phyloP scores from a whole-genome alignment of 2,888 invertebrate species.

The Sacculina carcini region DNA sequence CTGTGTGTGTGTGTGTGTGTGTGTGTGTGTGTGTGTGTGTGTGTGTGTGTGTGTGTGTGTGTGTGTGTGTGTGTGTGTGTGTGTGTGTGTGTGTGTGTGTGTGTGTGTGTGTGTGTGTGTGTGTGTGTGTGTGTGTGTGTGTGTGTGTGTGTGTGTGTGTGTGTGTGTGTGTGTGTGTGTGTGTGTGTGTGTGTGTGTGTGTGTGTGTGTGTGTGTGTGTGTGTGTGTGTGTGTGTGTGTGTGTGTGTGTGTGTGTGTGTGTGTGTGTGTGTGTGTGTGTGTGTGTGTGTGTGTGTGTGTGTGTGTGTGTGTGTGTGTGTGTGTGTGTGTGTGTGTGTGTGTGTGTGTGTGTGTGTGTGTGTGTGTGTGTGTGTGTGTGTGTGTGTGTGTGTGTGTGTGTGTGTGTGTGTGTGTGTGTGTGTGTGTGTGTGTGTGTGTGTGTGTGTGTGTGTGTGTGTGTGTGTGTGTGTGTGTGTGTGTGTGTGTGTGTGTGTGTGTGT shows the following conservation, averaged over 20 bases:
- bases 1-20: background rate
- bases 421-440: background rate
- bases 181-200: background rate
- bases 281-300: background rate
- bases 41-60: background rate
- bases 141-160: background rate
- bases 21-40: background rate
- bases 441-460: no score
- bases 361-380: background rate
- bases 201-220: no score
- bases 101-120: background rate
- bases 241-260: background rate
- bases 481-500: background rate
- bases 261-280: background rate
- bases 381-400: background rate
- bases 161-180: background rate
- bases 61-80: background rate
- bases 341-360: background rate
- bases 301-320: background rate
- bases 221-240: background rate
- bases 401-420: background rate
- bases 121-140: background rate
- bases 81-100: background rate
- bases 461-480: background rate
- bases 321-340: background rate